Base-by-base conservation (phyloP, 2,888 invertebrate genomes). In the Herminia tarsipennalis region DNA sequence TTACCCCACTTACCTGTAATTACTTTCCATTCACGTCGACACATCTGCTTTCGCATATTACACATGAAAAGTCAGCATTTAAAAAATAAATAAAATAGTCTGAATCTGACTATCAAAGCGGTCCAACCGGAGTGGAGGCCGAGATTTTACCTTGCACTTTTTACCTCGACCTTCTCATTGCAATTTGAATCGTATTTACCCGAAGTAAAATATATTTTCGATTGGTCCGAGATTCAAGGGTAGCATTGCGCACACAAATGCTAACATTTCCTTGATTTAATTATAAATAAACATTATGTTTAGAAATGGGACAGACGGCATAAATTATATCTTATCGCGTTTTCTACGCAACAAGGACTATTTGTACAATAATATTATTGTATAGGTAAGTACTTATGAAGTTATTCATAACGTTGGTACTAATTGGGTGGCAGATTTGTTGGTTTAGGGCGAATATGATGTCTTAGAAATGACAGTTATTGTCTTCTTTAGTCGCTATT, bases 241-340 rank as follows among this genome's bases (percentile, higher is more conserved):
- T 60, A 60, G 36, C 49, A 54, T 45, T 56, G 41, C 46, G 34
- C 41, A 54, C 38, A 59, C 50, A 62, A 60, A 46, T 64, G 60
- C 56, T 56, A 48, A 59, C 51, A 24, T 34, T 56, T 50, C 43
- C 50, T 38, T 56, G 58, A 53, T 60, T 55, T 69, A 67, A 63
- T 70, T 64, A 47, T 41, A 50, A 59, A 61, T 52, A 66, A 61
- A 53, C 45, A 52, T 33, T n/a, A 34, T 32, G 14, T 30, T 43
- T 40, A 22, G 12, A 45, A 28, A 20, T 2, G 10, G 25, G 33
- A 13, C 38, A 35, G 32, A 36, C 24, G 21, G 10, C 32, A 36
- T 43, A 35, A 45, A 43, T 45, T 32, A 28, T n/a, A 6, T 45
- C 16, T 38, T 50, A 49, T 46, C 33, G 29, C 33, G 28, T 62